A percentile compares a stretch with the other conserved stretches of the same genome.
phyloP scores from a whole-genome alignment of 2,797 vertebrate species.

The Coranthus polyacanthus region DNA sequence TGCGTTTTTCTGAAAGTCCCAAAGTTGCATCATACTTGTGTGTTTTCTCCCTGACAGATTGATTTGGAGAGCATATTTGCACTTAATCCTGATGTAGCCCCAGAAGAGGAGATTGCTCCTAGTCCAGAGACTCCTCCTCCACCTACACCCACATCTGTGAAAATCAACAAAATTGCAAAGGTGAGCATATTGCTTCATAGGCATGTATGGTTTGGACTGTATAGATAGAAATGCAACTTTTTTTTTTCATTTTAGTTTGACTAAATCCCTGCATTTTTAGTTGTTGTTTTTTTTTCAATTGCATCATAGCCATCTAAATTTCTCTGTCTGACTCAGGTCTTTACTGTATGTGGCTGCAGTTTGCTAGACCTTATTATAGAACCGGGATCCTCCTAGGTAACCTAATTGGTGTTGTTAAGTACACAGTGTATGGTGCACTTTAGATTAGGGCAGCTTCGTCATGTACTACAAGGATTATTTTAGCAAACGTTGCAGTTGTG shows the following conservation, averaged over 20 bases:
- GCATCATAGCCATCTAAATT: not conserved
- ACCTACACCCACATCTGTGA: constrained; percentile 86
- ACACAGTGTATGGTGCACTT: constrained; percentile 19
- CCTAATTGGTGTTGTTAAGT: constrained; percentile 45
- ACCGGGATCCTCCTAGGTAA: constrained; percentile 15
- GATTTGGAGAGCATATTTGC: constrained; percentile 98
- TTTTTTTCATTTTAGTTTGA: not conserved
- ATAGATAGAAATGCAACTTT: not conserved
- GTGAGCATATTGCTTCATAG: constrained; percentile 73
- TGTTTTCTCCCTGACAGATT: constrained; percentile 83
- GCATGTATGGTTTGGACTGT: not conserved
- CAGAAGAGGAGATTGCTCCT: constrained; percentile 93
- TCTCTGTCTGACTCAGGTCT: constrained; percentile 2
- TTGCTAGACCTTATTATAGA: constrained; percentile 49
- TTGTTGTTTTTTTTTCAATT: no score
- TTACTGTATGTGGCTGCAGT: constrained; percentile 12
- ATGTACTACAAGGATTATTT: not conserved
- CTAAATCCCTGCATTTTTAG: not conserved
- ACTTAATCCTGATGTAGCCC: constrained; percentile 94
- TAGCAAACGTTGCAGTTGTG: not conserved
- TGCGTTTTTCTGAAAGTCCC: not conserved
- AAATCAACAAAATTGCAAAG: constrained; percentile 96
- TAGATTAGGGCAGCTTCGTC: constrained; percentile 13
- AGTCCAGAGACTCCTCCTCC: constrained; percentile 92
- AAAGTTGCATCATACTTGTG: not conserved